A percentile compares a stretch with the other conserved stretches of the same genome.
Conservation (phyloP, 2,888 invertebrate genomes). For the Ypsolopha scabrella region DNA sequence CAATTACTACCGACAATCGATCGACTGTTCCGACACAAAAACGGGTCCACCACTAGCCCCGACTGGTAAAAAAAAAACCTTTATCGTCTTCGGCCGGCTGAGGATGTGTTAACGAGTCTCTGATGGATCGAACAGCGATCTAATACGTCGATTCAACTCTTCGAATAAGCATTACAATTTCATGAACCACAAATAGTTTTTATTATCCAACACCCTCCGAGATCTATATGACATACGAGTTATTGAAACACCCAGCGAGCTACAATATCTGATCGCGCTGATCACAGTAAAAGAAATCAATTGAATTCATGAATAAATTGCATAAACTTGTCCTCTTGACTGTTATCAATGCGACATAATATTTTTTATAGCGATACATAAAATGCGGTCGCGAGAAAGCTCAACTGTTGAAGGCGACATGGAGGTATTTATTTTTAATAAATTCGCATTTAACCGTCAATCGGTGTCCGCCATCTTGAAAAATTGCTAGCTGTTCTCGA, state of each 20-base stretch:
- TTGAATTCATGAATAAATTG: conserved; percentile 62
- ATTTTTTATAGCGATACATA: conserved; percentile 46
- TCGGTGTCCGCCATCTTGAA: conserved; percentile 50
- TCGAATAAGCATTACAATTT: conserved; percentile 25
- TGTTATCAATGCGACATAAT: conserved; percentile 50
- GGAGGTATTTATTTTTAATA: conserved; percentile 44
- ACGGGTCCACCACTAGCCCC: conserved; percentile 45
- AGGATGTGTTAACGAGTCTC: conserved; percentile 58
- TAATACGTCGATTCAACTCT: conserved; percentile 33
- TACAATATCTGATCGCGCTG: conserved; percentile 34
- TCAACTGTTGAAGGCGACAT: conserved; percentile 24
- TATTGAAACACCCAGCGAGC: conserved; percentile 3
- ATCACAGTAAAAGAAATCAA: conserved; percentile 50
- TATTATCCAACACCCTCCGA: conserved; percentile 8
- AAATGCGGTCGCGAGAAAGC: conserved; percentile 36
- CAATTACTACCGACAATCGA: conserved; percentile 64
- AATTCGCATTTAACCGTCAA: conserved; percentile 46
- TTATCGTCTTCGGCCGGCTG: conserved; percentile 19
- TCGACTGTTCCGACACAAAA: conserved; percentile 33
- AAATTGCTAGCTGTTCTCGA: conserved; percentile 45
- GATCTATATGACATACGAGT: conserved; percentile 7
- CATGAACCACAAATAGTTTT: conserved; percentile 27
- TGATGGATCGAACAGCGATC: conserved; percentile 58
- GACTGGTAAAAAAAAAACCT: conserved; percentile 32
- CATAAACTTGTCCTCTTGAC: conserved; percentile 37